Base-by-base conservation (phyloP, 2,888 invertebrate species). In the Nematopogon swammerdamellus region DNA sequence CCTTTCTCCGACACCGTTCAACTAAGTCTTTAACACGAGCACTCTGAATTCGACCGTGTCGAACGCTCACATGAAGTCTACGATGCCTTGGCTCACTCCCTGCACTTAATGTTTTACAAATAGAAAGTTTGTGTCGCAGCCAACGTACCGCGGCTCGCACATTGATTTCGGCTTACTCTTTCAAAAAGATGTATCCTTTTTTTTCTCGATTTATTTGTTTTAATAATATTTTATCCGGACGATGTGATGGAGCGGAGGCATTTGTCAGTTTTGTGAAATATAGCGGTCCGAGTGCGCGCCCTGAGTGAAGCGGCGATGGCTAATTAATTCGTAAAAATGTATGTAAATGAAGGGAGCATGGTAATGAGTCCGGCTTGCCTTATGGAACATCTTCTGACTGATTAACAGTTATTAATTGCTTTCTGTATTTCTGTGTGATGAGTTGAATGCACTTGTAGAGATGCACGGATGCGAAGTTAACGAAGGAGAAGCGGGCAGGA, bases 151-250 rank as follows among this genome's bases (percentile, higher is more conserved):
- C 59, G 67, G 67, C 72, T 72, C 68, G 75, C 75, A 72, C 77
- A 77, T 79, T 77, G 79, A 79, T 79, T 79, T 77, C 75, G 77
- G 75, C 71, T 73, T 42, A 50, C 48, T 52, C 72, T 72, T 73
- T 72, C 71, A 69, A 71, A 73, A 72, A 72, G 72, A 36, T 14
- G 65, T 63, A 68, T 71, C 61, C 36, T 36, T 73, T 77, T 77
- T 47, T 77, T 76, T 75, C 69, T 76, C 65, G 69, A 66, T 75
- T 76, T 79, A 76, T 77, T 79, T 79, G 79, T 79, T 79, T 79
- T 76, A 77, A 73, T 75, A 77, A 79, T 77, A 77, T 76, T 76
- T 79, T 76, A 77, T 76, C 73, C 63, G 36, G 36, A 36, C 8
- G 70, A 63, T 68, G 68, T 77, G 77, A 77, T 75, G 76, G 79